Evolutionary conservation across 2,888 invertebrate species (phyloP).

Genomic region (Julus scandinavius): DNA sequence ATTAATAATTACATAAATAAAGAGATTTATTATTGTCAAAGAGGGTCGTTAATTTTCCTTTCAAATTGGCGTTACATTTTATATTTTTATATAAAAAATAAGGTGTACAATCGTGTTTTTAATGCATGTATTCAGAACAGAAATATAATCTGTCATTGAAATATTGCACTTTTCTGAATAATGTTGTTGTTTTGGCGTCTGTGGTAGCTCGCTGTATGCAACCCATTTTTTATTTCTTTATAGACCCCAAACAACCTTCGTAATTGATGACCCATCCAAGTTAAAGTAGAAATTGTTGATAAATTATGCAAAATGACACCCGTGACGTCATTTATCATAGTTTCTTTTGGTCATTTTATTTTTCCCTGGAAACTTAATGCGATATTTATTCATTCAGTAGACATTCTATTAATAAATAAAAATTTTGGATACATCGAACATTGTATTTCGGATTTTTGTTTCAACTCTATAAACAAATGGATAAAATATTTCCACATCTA

Average conservation of each 20-base stretch:
- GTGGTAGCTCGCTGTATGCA: background rate
- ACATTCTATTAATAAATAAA: conserved; percentile 1
- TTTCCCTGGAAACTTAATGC: background rate
- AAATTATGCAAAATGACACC: conserved; percentile 17
- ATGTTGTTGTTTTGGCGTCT: background rate
- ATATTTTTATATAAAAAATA: background rate
- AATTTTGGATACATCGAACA: background rate
- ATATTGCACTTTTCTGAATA: background rate
- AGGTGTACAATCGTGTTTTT: conserved; percentile 3
- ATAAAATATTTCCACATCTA: background rate
- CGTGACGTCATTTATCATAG: conserved; percentile 4
- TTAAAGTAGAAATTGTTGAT: background rate
- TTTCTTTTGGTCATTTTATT: background rate
- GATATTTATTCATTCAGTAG: conserved; percentile 17
- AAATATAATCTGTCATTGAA: background rate
- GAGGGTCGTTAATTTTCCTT: background rate
- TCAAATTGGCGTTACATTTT: background rate
- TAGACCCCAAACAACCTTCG: background rate
- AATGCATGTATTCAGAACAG: conserved; percentile 4
- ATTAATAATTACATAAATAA: background rate
- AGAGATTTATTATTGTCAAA: background rate
- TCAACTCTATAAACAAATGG: background rate
- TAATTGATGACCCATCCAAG: conserved; percentile 33
- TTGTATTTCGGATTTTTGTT: background rate
- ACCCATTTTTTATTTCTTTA: background rate